Evolutionary conservation across 2,113 vertebrate genomes (phyloP), one percentile per base, ranked within the genome.

Genomic region (Bos javanicus): DNA sequence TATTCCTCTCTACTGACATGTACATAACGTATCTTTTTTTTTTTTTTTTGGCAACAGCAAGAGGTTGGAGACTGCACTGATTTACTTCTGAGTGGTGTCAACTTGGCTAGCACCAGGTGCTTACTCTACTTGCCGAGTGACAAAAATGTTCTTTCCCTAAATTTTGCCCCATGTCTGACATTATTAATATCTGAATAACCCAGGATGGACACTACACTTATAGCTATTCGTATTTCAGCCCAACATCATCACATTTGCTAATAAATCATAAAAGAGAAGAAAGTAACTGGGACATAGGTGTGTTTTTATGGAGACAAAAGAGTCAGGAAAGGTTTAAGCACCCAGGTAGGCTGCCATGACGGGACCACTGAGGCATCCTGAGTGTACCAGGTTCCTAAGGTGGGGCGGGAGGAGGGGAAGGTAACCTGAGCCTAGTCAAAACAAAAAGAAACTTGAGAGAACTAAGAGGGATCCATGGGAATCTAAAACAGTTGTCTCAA

Each of bases 361-460:
- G 4, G 90, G 52, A 91, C 64, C 12, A 36, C 39, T 6, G 30
- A 25, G 52, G 80, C 14, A 52, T 14, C 60, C 46, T 60, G 60
- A 50, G 52, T 19, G 3, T 13, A 57, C 62, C n/a, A n/a, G n/a
- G 14, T 33, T 95, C 89, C 86, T 50, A 39, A 23, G 19, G 13
- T 57, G 8, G 36, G 4, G 7, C 26, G 57, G n/a, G 33, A 74
- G 19, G 28, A 78, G 46, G 30, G n/a, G 33, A 54, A 59, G n/a
- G 50, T 85, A 76, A 71, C n/a, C 13, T 33, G 46, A 62, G 46
- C 46, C 67, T 60, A 90, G 36, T 93, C 87, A 91, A 96, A 96
- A 85, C 80, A 78, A 85, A 96, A 96, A 91, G 80, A 83, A 88
- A 91, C 46, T 54, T 21, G 16, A 93, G n/a, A 57, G 16, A 95